Conservation (phyloP, 2,113 vertebrate species). For the Myotis brandtii region DNA sequence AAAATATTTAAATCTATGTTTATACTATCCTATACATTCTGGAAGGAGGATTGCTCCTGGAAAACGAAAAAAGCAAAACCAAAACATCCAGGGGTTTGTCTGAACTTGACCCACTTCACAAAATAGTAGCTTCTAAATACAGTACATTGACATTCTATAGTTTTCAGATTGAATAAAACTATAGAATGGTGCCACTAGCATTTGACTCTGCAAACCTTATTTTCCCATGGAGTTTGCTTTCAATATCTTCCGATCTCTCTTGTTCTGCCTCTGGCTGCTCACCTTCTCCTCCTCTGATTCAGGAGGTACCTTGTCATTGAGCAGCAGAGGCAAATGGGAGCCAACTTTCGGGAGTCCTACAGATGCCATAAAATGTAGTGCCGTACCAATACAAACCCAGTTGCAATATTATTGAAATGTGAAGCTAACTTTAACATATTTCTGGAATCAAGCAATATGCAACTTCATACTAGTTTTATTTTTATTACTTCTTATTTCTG, state of each 20-base stretch:
- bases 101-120: neutral
- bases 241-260: neutral
- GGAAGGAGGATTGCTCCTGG: neutral
- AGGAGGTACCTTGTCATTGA: no score
- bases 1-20: neutral
- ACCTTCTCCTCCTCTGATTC: neutral
- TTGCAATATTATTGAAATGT: neutral
- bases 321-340: neutral
- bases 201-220: neutral
- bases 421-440: neutral
- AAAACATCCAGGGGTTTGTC: neutral
- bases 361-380: neutral
- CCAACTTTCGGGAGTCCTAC: neutral
- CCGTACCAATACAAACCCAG: neutral
- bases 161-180: constrained; percentile 4
- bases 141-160: neutral
- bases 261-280: neutral
- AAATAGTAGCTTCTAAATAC: neutral
- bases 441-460: neutral
- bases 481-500: constrained; percentile 32
- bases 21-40: neutral
- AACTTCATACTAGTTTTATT: neutral
- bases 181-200: neutral
- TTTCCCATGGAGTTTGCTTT: neutral
- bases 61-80: neutral